Evolutionary conservation across 2,113 vertebrate genomes (phyloP), one percentile per base, ranked within the genome.

Genomic region (Mustela nigripes): DNA sequence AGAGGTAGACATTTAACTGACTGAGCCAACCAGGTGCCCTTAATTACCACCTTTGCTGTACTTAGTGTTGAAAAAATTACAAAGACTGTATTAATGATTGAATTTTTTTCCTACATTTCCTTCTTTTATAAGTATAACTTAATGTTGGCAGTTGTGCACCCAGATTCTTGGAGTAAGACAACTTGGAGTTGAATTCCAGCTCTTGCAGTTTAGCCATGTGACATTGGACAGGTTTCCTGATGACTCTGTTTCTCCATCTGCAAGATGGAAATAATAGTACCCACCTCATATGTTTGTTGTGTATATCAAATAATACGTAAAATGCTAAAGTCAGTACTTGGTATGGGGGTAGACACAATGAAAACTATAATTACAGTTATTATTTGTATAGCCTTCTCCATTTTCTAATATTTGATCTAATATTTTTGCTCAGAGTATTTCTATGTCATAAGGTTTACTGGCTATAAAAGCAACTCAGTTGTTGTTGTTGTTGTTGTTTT

Each of bases 381-480:
- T 91, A 85, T 93, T 91, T 87, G 19, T 88, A 24, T 21, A 89
- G 2, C 26, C n/a, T 95, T 24, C 36, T 93, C 22, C 60, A 84
- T 0, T 86, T 97, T 89, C 42, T 85, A 91, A 48, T 56, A 73
- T 85, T 89, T 96, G 42, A 83, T 62, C 26, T 95, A 94, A 73
- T 92, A 65, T 79, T 95, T 92, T 96, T 94, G 19, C 91, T 87
- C 53, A 50, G 24, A 94, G 39, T 76, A 83, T 48, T 93, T 95
- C 8, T 42, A 48, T 92, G 36, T 93, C 9, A n/a, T 95, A 48
- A 21, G 53, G 53, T 71, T n/a, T 69, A 50, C 85, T 96, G 58
- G n/a, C 93, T 88, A 8, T 89, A 65, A 92, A 67, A 78, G 33
- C 95, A 56, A 89, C 48, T 48, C 62, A 87, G 18, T 89, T 73